Evolutionary conservation across 37 sponge, comb jelly and placozoan genomes (phyloP), one percentile per base, ranked within the genome.

Genomic region (Cladorhizidae sp.): DNA sequence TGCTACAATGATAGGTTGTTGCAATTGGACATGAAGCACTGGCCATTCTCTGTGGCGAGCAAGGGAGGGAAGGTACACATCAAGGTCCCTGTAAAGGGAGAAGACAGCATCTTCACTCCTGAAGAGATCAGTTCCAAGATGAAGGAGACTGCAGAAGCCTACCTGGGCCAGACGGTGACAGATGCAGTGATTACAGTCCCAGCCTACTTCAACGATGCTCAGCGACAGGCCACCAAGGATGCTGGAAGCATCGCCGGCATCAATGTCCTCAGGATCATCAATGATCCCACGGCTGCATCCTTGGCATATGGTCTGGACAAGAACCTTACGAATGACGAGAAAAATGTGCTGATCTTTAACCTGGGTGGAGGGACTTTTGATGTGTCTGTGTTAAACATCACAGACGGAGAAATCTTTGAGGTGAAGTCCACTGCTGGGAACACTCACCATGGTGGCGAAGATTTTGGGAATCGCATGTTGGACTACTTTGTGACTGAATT

Each of bases 241-340:
- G 97, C 97, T 50, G 97, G 97, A 20, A n/a, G 32, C 6, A 97
- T 97, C 43, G 92, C 97, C 18, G 97, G 97, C 36, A 82, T 97
- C 57, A 94, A 97, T 45, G 97, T 97, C 22, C 81, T 97, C 25
- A 39, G 98, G 41, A 94, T 97, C 78, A 92, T 97, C 86, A 97
- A 97, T 69, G 98, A 94, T 51, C 98, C 98, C 1, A 94, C 98
- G 8, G 98, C 98, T 39, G 98, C 98, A 40, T 95, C 98, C 20
- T 61, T 97, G 18, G 98, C 98, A 18, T 97, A 97, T 83, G 98
- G 98, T 38, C 87, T 97, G 73, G 95, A 97, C 83, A 97, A 94
- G 86, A 86, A 89, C 21, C 43, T 59, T 22, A 15, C 39, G 9
- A 63, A 41, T 21, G 86, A 88, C 52, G 97, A 96, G 67, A 89